Conservation (phyloP, 2,888 invertebrate genomes). For the Achlya flavicornis region DNA sequence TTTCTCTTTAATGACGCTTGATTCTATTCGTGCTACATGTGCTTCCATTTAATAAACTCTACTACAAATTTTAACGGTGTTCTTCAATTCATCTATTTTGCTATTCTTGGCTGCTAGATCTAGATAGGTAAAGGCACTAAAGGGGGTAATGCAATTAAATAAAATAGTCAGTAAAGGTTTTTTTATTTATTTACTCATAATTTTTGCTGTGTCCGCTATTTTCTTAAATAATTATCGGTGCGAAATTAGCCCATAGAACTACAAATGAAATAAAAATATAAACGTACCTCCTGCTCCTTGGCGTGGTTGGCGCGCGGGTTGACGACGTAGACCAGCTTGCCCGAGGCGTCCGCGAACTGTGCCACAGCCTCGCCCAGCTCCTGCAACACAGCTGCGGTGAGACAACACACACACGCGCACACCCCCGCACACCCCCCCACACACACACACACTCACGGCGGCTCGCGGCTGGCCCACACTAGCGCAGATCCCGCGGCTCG, state of each 20-base stretch:
- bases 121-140: too few species aligned
- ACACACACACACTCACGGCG: conserved; percentile 12
- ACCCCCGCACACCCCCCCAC: not conserved
- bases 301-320: conserved; percentile 35
- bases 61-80: too few species aligned
- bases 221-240: not conserved
- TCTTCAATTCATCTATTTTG: too few species aligned
- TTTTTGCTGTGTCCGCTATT: too few species aligned
- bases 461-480: conserved; percentile 24
- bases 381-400: conserved; percentile 26
- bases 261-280: not conserved
- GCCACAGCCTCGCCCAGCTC: conserved; percentile 35
- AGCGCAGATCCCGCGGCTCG: conserved; percentile 32
- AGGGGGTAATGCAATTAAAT: too few species aligned
- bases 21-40: too few species aligned
- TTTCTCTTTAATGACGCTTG: too few species aligned
- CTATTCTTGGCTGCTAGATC: too few species aligned
- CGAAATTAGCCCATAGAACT: not conserved
- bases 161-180: too few species aligned
- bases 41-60: too few species aligned
- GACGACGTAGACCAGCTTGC: conserved; percentile 34
- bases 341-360: conserved; percentile 38
- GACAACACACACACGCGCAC: conserved; percentile 11
- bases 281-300: conserved; percentile 47
- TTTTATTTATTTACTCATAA: too few species aligned